Conservation (phyloP, 2,113 vertebrate genomes). For the Bos javanicus region DNA sequence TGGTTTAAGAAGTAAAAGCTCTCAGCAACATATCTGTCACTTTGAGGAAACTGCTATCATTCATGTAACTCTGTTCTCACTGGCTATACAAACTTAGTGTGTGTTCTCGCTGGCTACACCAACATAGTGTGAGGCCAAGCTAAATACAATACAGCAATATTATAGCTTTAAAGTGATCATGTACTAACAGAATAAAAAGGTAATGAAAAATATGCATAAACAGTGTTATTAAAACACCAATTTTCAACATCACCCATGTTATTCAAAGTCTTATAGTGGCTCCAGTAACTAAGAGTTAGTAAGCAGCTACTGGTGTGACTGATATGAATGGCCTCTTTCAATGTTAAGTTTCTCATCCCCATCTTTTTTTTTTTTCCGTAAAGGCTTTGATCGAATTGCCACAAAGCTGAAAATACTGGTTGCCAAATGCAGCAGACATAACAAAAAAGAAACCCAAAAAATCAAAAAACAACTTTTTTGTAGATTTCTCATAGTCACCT, state of each 20-base stretch:
- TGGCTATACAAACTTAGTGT: slow-evolving; percentile 89
- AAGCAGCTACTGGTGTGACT: slow-evolving; percentile 86
- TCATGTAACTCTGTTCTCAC: slow-evolving; percentile 77
- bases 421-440: slow-evolving; percentile 90
- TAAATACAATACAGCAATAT: slow-evolving; percentile 95
- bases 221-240: slow-evolving; percentile 89
- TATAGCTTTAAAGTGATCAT: slow-evolving; percentile 90
- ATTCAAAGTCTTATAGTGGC: slow-evolving; percentile 87
- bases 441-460: slow-evolving; percentile 74
- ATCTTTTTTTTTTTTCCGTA: slow-evolving; percentile 68
- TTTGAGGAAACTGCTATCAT: slow-evolving; percentile 84
- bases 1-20: slow-evolving; percentile 85
- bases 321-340: slow-evolving; percentile 83
- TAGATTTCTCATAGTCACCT: slow-evolving; percentile 89
- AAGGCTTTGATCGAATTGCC: slow-evolving; percentile 88
- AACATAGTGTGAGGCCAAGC: slow-evolving; percentile 95
- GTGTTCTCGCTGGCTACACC: slow-evolving; percentile 86
- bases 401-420: slow-evolving; percentile 88
- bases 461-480: slow-evolving; percentile 73
- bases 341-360: slow-evolving; percentile 66
- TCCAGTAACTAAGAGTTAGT: slow-evolving; percentile 86
- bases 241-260: slow-evolving; percentile 92
- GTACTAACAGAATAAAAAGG: slow-evolving; percentile 90
- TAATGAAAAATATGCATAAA: slow-evolving; percentile 91
- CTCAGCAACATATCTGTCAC: slow-evolving; percentile 84